phyloP scores from a whole-genome alignment of 2,888 invertebrate species.

The Torymus aiolomorphi region DNA sequence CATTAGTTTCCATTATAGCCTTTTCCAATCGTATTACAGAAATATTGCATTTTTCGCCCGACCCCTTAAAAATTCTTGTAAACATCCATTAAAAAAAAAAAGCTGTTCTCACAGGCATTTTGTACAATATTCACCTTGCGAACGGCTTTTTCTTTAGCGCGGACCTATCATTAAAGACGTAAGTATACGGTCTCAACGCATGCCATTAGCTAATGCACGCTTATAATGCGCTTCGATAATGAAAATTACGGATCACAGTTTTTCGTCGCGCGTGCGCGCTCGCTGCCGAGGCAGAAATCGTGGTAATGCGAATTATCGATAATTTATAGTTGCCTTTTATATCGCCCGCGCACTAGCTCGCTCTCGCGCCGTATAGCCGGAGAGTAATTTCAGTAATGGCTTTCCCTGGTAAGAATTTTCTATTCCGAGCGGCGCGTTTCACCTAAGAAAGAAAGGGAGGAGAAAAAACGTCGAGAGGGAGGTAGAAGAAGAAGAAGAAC shows the following conservation, averaged over 20 bases:
- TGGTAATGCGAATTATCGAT: constrained; percentile 56
- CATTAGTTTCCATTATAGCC: too few species aligned
- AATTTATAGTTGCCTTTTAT: constrained; percentile 56
- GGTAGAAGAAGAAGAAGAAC: constrained; percentile 9
- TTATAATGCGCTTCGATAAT: constrained; percentile 36
- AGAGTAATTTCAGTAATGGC: constrained; percentile 59
- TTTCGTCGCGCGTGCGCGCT: neutral
- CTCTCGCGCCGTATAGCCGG: constrained; percentile 11
- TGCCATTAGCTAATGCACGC: constrained; percentile 37
- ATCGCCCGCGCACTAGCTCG: constrained; percentile 17
- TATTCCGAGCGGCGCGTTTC: constrained; percentile 49
- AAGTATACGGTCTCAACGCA: constrained; percentile 19
- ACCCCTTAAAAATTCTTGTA: too few species aligned
- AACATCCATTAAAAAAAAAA: constrained; percentile 7
- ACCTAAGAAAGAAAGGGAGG: constrained; percentile 42
- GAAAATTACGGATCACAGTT: constrained; percentile 32
- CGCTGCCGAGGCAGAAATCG: constrained; percentile 30
- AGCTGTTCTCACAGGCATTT: constrained; percentile 7
- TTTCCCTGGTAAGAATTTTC: constrained; percentile 58
- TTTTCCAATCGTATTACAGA: too few species aligned
- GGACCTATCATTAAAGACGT: constrained; percentile 4
- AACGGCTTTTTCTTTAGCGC: neutral
- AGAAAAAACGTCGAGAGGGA: neutral
- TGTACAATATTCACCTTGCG: neutral
- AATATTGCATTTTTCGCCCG: too few species aligned